Percentiles rank a stretch among this genome's conserved stretches.
Conservation (phyloP, 2,113 vertebrate genomes). For the Nyctereutes procyonoides region DNA sequence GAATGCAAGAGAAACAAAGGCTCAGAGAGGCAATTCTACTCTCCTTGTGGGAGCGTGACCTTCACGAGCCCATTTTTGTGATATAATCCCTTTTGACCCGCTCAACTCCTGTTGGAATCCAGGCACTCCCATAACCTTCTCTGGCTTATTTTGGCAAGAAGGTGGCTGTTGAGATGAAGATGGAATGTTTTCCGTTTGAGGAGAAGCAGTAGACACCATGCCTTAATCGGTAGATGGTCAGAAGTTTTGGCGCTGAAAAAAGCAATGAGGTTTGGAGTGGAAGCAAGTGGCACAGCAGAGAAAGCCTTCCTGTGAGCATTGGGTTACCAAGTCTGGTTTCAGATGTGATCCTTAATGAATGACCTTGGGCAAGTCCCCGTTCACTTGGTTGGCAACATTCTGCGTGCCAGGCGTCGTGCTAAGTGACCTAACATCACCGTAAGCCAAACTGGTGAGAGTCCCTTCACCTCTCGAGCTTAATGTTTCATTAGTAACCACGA, state of each 20-base stretch:
- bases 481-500: neutral
- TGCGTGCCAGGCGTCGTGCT: neutral
- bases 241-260: neutral
- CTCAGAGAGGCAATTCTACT: neutral
- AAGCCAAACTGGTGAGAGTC: neutral
- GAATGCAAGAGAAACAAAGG: neutral
- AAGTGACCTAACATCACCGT: neutral
- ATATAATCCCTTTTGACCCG: neutral
- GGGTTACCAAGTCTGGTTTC: neutral
- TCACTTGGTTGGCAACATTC: neutral
- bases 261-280: neutral
- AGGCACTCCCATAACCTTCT: conserved; percentile 60
- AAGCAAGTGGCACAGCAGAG: neutral
- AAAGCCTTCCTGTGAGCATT: neutral
- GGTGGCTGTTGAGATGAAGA: conserved; percentile 21
- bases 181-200: conserved; percentile 41
- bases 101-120: conserved; percentile 60
- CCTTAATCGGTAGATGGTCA: conserved; percentile 30
- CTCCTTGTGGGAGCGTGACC: neutral
- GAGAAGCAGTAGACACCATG: neutral
- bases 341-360: neutral
- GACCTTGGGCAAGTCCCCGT: neutral
- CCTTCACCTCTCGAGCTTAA: neutral
- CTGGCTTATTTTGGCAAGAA: conserved; percentile 75
- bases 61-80: neutral